phyloP scores from a whole-genome alignment of 2,888 invertebrate genomes.

The Odontocolon sp. region DNA sequence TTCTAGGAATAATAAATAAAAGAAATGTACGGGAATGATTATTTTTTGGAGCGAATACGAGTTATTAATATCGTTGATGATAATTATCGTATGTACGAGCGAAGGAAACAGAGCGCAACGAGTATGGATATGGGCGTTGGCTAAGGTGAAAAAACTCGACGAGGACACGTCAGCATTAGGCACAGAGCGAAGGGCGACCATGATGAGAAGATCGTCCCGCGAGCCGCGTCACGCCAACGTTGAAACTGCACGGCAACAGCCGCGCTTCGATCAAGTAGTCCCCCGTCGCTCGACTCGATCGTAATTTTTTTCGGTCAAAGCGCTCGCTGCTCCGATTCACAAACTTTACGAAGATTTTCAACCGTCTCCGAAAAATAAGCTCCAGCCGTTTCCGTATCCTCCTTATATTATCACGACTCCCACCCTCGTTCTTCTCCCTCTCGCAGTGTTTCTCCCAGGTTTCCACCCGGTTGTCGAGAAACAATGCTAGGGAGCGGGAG shows the following conservation, averaged over 20 bases:
- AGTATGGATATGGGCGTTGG: constrained; percentile 13
- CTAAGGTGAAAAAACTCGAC: not conserved
- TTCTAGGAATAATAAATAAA: not conserved
- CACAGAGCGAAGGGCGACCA: constrained; percentile 41
- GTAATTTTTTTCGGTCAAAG: not conserved
- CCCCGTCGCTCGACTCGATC: not conserved
- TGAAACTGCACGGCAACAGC: constrained; percentile 52
- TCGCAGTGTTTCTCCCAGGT: constrained; percentile 50
- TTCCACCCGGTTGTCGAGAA: constrained; percentile 42
- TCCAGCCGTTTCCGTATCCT: constrained; percentile 20
- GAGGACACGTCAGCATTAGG: constrained; percentile 9
- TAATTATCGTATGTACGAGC: not conserved
- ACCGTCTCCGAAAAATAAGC: constrained; percentile 36
- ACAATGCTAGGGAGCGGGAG: constrained; percentile 49
- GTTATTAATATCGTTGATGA: not conserved
- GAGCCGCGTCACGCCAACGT: constrained; percentile 27
- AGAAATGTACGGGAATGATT: not conserved
- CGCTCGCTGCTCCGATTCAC: too few species aligned
- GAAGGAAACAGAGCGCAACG: not conserved
- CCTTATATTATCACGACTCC: constrained; percentile 52
- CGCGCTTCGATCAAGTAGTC: constrained; percentile 51
- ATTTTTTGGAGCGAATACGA: not conserved
- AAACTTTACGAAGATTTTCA: not conserved
- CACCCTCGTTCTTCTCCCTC: constrained; percentile 55
- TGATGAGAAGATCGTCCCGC: constrained; percentile 43